Base-by-base conservation (phyloP, 2,797 vertebrate species). In the Pipistrellus kuhlii region DNA sequence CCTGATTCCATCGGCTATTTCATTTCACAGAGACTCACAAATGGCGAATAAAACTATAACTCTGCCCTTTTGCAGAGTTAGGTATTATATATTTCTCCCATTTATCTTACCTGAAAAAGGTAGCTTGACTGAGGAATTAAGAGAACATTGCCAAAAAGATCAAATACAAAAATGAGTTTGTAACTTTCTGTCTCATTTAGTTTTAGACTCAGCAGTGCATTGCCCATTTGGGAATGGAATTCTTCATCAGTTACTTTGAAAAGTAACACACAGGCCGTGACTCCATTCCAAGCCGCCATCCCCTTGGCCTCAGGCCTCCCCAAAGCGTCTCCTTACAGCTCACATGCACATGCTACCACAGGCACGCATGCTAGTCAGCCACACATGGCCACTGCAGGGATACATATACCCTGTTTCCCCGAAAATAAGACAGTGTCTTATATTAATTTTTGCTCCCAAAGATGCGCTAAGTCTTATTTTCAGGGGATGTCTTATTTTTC, bases 11-110 rank as follows among this genome's bases (percentile, higher is more conserved):
- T 76, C 23, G 23, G 46, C 18, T 8, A 46, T 62, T 88, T 81
- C 80, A 92, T 89, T 81, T 87, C 59, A 92, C 8, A 71, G 73
- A 91, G 30, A 90, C 35, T 95, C 53, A n/a, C 64, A 93, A 90
- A 51, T 87, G 23, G 30, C 85, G 41, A 88, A 55, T 32, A 44
- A 66, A 95, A 88, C 66, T 59, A 80, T 27, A 84, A 53, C 21
- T 75, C 15, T 55, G 32, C 73, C 85, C 57, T 83, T 75, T 94
- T 85, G 68, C 14, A 91, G 7, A 64, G 53, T 87, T 90, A 82
- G 35, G 75, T n/a, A 23, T 89, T 46, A 30, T 15, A 46, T 35
- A 5, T 76, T 71, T 76, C 71, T 80, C 78, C 44, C 73, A 64
- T 51, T 89, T 90, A 71, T 94, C 85, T 92, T 68, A 44, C 30